Percentiles rank a stretch among this genome's conserved stretches.
Conservation (phyloP, 2,113 vertebrate genomes). For the Etheostoma cragini region DNA sequence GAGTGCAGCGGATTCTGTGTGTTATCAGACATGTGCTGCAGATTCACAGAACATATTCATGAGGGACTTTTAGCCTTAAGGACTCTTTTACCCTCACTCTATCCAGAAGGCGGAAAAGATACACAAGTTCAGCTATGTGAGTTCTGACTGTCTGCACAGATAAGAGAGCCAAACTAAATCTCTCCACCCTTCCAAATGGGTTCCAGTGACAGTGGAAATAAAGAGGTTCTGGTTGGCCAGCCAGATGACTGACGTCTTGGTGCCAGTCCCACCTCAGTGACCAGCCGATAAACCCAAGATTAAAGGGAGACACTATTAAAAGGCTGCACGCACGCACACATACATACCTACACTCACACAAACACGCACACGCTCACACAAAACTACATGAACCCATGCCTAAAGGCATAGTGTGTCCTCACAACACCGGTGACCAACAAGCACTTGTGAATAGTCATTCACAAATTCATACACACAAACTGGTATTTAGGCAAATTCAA, state of each 20-base stretch:
- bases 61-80: conserved; percentile 63
- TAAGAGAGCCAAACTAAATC: conserved; percentile 87
- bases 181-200: conserved; percentile 80
- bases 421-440: neutral
- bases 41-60: conserved; percentile 69
- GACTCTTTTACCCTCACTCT: conserved; percentile 63
- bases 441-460: neutral
- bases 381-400: conserved; percentile 4
- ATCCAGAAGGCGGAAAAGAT: conserved; percentile 75
- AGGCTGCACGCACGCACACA: conserved; percentile 25
- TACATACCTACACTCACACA: conserved; percentile 17
- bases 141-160: conserved; percentile 82
- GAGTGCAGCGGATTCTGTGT: conserved; percentile 42
- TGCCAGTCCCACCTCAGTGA: conserved; percentile 73
- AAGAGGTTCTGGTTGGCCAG: conserved; percentile 82
- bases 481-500: neutral
- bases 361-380: neutral
- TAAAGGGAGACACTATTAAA: conserved; percentile 74
- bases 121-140: conserved; percentile 84
- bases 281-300: conserved; percentile 77
- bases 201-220: conserved; percentile 86
- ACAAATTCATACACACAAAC: conserved; percentile 1
- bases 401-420: neutral
- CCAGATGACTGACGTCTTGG: conserved; percentile 81
- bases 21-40: conserved; percentile 62